Percentiles rank a stretch among this genome's conserved stretches.
Evolutionary conservation across 2,113 vertebrate genomes (phyloP).

Genomic region (Eulemur macaco): DNA sequence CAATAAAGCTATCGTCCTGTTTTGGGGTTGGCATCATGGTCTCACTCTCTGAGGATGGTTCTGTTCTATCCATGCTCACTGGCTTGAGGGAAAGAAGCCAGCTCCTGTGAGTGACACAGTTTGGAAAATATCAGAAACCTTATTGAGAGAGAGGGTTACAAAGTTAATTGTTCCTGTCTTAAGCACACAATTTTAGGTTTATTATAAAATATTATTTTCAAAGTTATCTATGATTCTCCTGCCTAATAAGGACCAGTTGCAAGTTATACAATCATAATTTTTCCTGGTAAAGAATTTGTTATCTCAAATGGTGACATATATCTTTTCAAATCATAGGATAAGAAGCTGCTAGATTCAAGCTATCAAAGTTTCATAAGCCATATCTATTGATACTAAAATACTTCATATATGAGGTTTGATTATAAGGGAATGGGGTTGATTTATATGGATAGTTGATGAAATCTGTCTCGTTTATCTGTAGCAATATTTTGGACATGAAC

Average conservation of each 20-base stretch:
- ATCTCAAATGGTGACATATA: conserved; percentile 29
- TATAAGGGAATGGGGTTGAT: conserved; percentile 59
- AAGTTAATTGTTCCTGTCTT: conserved; percentile 24
- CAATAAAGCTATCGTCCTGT: background rate
- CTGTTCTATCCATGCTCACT: background rate
- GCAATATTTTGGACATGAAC: conserved; percentile 24
- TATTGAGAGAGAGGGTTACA: background rate
- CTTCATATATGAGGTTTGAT: conserved; percentile 41
- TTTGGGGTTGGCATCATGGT: background rate
- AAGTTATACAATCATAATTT: conserved; percentile 46
- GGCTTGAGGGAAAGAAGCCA: background rate
- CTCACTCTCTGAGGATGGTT: fast-evolving
- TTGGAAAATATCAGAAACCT: background rate
- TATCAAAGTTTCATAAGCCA: conserved; percentile 61
- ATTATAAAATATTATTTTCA: conserved; percentile 47
- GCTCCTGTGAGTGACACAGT: background rate
- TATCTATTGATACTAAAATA: conserved; percentile 54
- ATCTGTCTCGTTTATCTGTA: conserved; percentile 49
- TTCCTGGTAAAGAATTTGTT: conserved; percentile 50
- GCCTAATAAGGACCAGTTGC: conserved; percentile 19
- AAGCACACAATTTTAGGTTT: conserved; percentile 39
- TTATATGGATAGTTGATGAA: conserved; percentile 49
- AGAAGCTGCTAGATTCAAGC: conserved; percentile 33
- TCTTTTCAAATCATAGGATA: conserved; percentile 55
- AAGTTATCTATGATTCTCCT: conserved; percentile 30